phyloP scores from a whole-genome alignment of 2,888 invertebrate species.

The Lasioglossum vierecki region DNA sequence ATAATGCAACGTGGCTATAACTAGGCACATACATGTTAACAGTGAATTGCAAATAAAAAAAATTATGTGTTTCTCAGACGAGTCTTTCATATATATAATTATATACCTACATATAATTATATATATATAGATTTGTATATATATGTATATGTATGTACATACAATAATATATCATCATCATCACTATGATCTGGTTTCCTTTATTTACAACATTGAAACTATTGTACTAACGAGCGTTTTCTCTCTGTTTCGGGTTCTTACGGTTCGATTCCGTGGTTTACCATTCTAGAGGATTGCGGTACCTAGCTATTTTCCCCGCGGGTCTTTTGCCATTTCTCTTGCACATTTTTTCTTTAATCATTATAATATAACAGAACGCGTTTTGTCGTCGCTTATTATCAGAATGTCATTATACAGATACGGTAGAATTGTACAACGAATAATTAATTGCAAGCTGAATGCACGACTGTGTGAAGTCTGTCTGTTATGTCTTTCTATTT shows the following conservation, averaged over 20 bases:
- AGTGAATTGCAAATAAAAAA: slow-evolving; percentile 82
- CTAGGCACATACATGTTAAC: slow-evolving; percentile 82
- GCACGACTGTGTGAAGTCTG: neutral
- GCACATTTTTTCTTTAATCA: neutral
- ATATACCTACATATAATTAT: slow-evolving; percentile 20
- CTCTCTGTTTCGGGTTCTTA: slow-evolving; percentile 26
- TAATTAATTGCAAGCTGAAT: slow-evolving; percentile 56
- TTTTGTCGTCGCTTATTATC: slow-evolving; percentile 50
- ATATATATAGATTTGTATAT: neutral
- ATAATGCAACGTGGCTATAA: slow-evolving; percentile 79
- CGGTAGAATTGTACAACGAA: slow-evolving; percentile 72
- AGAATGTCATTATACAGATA: slow-evolving; percentile 65
- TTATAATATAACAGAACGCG: slow-evolving; percentile 64
- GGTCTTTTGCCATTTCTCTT: neutral
- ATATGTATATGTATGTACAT: slow-evolving; percentile 50
- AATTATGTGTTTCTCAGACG: slow-evolving; percentile 76
- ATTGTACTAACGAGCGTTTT: slow-evolving; percentile 68
- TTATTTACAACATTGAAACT: slow-evolving; percentile 80
- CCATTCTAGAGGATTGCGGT: slow-evolving; percentile 39
- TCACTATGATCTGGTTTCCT: slow-evolving; percentile 67
- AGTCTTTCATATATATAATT: slow-evolving; percentile 57
- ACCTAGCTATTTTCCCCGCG: slow-evolving; percentile 39
- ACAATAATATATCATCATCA: slow-evolving; percentile 58
- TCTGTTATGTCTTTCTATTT: slow-evolving; percentile 18
- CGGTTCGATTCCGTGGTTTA: slow-evolving; percentile 16